Base-by-base conservation (phyloP, 2,113 vertebrate genomes). In the rat (Rattus norvegicus) region DNA sequence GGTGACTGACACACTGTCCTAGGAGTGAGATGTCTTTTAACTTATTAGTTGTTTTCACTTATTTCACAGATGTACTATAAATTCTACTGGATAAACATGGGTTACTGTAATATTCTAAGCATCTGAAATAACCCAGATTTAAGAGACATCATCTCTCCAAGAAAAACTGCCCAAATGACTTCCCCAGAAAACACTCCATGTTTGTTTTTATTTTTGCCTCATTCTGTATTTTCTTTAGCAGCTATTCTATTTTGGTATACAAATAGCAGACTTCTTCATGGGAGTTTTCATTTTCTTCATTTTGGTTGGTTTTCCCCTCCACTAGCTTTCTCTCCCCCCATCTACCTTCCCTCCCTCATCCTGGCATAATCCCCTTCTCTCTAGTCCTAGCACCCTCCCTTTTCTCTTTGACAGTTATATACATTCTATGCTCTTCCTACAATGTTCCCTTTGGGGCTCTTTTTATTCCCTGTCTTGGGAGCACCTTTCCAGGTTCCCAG, bases 141-240 rank as follows among this genome's bases (percentile, higher is more conserved):
- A 54, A 73, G 8, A n/a, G 11, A 77, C 3, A 0, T 5, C 43
- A 67, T 10, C 88, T 81, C 90, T 86, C 36, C 11, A 93, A 92
- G 61, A 85, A 93, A 89, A 95, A 7, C 39, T 92, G 65, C 17
- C 39, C 39, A 81, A 88, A n/a, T 59, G 81, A 65, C 88, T 94
- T 96, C 65, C 14, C 93, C 84, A 52, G 36, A n/a, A 70, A 61
- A 1, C 1, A 17, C 1, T 69, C 75, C 65, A 81, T 89, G 91
- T 95, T 97, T 76, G 7, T 90, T 70, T 72, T 91, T 4, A 67
- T 39, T 76, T 95, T 88, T 63, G 54, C 8, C 39, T 17, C 3
- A 26, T 69, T 49, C 22, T 7, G 24, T 52, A 43, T 47, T 43
- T 85, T 33, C 33, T 63, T 33, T 49, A 22, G 43, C 49, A 11